Base-by-base conservation (phyloP, 2,888 invertebrate genomes). In the Diarsia dahlii region DNA sequence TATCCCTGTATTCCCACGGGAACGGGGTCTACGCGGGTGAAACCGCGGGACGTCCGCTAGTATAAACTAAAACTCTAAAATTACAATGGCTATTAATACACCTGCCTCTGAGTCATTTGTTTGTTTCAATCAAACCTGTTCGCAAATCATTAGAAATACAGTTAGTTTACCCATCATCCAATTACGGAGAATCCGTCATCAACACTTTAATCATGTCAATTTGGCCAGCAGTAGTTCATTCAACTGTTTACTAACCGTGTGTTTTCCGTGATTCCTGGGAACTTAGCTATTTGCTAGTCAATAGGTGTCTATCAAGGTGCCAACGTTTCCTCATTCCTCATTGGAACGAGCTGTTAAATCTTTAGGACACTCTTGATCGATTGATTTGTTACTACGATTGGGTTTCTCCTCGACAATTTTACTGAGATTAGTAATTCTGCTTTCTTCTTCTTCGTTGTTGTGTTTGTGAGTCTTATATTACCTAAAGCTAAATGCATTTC, bases 231-330 rank as follows among this genome's bases (percentile, higher is more conserved):
- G 34, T n/a, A 77, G 84, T 77, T 84, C 84, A 52, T 84, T 86
- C 74, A 84, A 74, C 84, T 80, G 66, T 66, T 76, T 63, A 13
- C 23, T 50, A 80, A 76, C 54, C 60, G 69, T 39, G 67, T 73
- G 45, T 79, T 85, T 82, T 85, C 76, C 62, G 69, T 74, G 28
- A 84, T 80, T 84, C 86, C 76, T 86, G 74, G 58, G 69, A 84
- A 81, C 81, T 71, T 69, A 0, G 45, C 77, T 87, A 65, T 70
- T 85, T 85, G 58, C 60, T 72, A 85, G 83, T 87, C 87, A 63
- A 63, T 68, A 66, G 58, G 48, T 70, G 73, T 52, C 8, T 64
- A 48, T 62, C 3, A 54, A 75, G 69, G 62, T 78, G 80, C 83
- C 82, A 80, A 74, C 71, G 67, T 72, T 70, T 58, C 82, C 85